Conservation (phyloP, 2,797 vertebrate genomes). For the Acrossocheilus wenchowensis region DNA sequence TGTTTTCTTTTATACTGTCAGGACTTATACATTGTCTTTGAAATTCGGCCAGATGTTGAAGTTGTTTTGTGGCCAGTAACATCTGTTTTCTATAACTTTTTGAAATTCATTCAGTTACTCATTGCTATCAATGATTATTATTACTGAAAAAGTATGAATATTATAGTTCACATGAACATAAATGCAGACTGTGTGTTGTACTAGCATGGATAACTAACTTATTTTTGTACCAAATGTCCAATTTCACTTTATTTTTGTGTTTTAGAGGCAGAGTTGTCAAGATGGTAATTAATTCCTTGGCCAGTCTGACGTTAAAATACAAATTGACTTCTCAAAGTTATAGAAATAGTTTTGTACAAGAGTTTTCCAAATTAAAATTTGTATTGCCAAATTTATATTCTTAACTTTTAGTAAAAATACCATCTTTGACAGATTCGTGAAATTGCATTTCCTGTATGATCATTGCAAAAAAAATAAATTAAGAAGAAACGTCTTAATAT, state of each 20-base stretch:
- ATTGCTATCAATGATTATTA: slow-evolving; percentile 6
- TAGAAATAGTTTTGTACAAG: slow-evolving; percentile 43
- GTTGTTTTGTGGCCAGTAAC: slow-evolving; percentile 15
- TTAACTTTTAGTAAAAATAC: neutral
- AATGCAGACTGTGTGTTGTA: slow-evolving; percentile 19
- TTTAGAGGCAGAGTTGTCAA: slow-evolving; percentile 12
- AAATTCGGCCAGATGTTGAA: neutral
- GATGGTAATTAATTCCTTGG: neutral
- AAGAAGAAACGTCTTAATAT: neutral
- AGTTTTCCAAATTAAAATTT: slow-evolving; percentile 30
- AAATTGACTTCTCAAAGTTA: neutral
- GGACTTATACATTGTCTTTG: slow-evolving; percentile 4
- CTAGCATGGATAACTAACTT: slow-evolving; percentile 25
- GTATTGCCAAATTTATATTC: slow-evolving; percentile 31
- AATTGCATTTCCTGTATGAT: neutral
- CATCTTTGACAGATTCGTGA: neutral
- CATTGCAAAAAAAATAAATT: neutral
- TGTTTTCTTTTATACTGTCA: slow-evolving; percentile 20
- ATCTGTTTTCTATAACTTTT: slow-evolving; percentile 33
- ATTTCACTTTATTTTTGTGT: slow-evolving; percentile 33
- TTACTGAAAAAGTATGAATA: slow-evolving; percentile 15
- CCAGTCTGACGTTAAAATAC: neutral
- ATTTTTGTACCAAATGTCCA: slow-evolving; percentile 40
- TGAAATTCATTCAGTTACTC: slow-evolving; percentile 3
- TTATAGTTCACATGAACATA: slow-evolving; percentile 18